Conservation (phyloP, 1,140 invertebrate genomes). For the Plutomurus gul region DNA sequence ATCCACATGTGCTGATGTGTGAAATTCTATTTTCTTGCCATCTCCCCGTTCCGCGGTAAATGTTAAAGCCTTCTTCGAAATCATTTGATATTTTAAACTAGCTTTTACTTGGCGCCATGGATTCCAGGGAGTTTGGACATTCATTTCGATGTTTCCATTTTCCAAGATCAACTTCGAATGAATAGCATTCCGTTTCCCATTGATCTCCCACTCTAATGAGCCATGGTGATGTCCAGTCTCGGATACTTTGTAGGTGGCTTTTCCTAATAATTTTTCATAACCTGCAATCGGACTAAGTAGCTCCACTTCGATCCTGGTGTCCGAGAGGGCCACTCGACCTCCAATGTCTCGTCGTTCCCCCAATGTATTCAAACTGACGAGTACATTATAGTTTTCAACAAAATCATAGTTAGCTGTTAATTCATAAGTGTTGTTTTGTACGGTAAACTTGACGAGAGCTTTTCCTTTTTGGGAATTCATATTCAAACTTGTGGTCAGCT, state of each 20-base stretch:
- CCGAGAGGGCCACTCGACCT: constrained; percentile 32
- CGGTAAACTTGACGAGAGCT: background rate
- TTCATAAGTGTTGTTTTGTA: background rate
- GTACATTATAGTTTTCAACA: constrained; percentile 28
- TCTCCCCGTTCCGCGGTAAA: background rate
- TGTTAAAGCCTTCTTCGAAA: background rate
- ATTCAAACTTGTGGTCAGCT: constrained; percentile 8
- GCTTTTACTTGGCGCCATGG: background rate
- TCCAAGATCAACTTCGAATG: background rate
- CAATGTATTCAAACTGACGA: constrained; percentile 38
- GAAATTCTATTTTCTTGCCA: background rate
- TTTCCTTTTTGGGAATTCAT: background rate
- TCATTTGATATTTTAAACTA: constrained; percentile 24
- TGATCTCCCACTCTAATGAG: constrained; percentile 34
- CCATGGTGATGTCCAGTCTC: background rate
- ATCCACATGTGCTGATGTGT: background rate
- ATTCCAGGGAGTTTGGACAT: constrained; percentile 6
- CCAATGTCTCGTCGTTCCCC: constrained; percentile 41
- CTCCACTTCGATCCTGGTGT: constrained; percentile 31
- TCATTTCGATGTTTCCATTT: constrained; percentile 5
- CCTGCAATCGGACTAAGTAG: constrained; percentile 49
- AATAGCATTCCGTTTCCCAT: background rate
- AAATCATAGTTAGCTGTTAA: constrained; percentile 48
- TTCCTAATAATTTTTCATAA: constrained; percentile 37
- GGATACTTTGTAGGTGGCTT: background rate